Base-by-base conservation (phyloP, 1,140 invertebrate genomes). In the Globodera rostochiensis region DNA sequence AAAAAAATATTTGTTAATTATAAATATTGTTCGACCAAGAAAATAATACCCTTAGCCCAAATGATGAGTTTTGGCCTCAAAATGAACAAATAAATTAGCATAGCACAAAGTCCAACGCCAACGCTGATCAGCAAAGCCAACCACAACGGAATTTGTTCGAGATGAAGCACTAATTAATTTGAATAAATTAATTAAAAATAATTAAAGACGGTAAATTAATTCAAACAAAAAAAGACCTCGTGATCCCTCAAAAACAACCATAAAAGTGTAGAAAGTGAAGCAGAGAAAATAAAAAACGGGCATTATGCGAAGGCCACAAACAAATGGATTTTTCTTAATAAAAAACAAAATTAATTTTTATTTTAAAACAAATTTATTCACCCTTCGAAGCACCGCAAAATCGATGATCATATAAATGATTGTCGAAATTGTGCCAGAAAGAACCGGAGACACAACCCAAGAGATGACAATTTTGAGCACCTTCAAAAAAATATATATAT, bases 401-500 rank as follows among this genome's bases (percentile, higher is more conserved):
- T 93, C 93, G 76, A 98, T 94, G 57, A 94, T 87, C 90, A 94
- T 92, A 90, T 94, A 97, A 8, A 98, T 92, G 66, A 92, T 67
- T 49, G 93, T 93, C n/a, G 96, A 98, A 67, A 96, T 93, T 0
- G 94, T 84, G 6, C 96, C 96, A 84, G 95, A 97, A 79, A 98
- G 90, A 45, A 96, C 90, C 9, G 97, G 97, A 60, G 95, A 97
- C 21, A 96, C 93, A 89, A 98, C 97, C 96, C 97, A 98, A 0
- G 96, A 98, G 19, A 93, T 93, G 84, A 96, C 94, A 49, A 79
- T 45, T 70, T 74, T 95, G 91, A 78, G 89, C 57, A 64, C 57
- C 57, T 64, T 11, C 5, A 69, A n/a, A 53, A n/a, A 57, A 21
- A 46, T 53, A 8, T 9, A 36, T 11, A 49, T n/a, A 6, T 67